phyloP scores from a whole-genome alignment of 2,888 invertebrate genomes.

The Hypolimnas misippus region DNA sequence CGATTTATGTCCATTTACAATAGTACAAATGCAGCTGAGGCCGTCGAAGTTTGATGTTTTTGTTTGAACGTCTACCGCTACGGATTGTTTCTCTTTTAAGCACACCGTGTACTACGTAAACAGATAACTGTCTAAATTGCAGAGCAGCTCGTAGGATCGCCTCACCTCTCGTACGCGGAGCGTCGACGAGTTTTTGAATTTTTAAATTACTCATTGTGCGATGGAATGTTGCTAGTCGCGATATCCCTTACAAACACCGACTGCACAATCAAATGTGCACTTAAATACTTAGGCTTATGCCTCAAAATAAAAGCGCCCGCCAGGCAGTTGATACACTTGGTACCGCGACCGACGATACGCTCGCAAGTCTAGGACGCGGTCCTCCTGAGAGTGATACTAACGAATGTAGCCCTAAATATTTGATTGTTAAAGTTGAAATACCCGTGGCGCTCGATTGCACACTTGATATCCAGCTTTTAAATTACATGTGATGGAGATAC shows the following conservation, averaged over 20 bases:
- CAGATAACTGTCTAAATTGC: conserved; percentile 81
- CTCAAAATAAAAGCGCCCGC: conserved; percentile 60
- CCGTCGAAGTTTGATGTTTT: conserved; percentile 34
- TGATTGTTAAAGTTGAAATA: conserved; percentile 77
- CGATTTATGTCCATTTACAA: conserved; percentile 45
- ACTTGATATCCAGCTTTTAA: conserved; percentile 62
- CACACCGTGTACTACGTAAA: conserved; percentile 56
- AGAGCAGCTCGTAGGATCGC: conserved; percentile 72
- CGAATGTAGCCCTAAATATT: conserved; percentile 81
- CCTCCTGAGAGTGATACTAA: conserved; percentile 73
- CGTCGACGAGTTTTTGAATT: conserved; percentile 84
- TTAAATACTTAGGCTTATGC: conserved; percentile 63
- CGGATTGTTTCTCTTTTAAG: conserved; percentile 38
- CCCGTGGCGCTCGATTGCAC: conserved; percentile 59
- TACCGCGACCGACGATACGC: conserved; percentile 53
- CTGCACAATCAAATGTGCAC: conserved; percentile 66
- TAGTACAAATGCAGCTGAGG: conserved; percentile 20
- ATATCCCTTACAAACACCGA: conserved; percentile 54
- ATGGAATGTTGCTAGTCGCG: conserved; percentile 77
- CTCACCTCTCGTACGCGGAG: conserved; percentile 71
- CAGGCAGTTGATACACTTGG: conserved; percentile 54
- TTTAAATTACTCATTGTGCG: conserved; percentile 85
- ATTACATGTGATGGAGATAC: conserved; percentile 63
- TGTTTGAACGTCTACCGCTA: conserved; percentile 42
- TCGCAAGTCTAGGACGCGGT: conserved; percentile 75